Conservation (phyloP, 2,113 vertebrate genomes). For the Gobio gobio region DNA sequence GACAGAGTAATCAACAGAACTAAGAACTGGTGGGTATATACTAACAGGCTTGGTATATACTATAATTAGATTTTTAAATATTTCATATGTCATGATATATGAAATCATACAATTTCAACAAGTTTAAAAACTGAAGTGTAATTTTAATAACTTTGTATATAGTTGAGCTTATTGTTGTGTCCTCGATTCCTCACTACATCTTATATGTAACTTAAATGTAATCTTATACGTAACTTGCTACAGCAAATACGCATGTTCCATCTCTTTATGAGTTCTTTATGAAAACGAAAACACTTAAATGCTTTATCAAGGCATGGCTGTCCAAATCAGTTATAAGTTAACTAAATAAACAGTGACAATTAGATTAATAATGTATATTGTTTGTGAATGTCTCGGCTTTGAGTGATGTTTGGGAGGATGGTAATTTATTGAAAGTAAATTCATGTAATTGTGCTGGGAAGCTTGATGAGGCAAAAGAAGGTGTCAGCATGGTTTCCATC, state of each 20-base stretch:
- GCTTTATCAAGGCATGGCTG: slow-evolving; percentile 81
- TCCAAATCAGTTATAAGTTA: slow-evolving; percentile 81
- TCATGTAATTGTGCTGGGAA: slow-evolving; percentile 89
- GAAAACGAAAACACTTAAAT: slow-evolving; percentile 79
- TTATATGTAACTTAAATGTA: too few relatives aligned
- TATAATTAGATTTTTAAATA: too few relatives aligned
- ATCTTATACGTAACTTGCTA: too few relatives aligned
- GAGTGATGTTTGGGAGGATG: slow-evolving; percentile 98
- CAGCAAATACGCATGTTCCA: slow-evolving; percentile 61
- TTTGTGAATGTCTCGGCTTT: slow-evolving; percentile 92
- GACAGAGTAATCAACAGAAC: too few relatives aligned
- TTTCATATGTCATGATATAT: too few relatives aligned
- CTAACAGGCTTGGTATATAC: too few relatives aligned
- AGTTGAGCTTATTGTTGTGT: not conserved
- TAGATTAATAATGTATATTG: slow-evolving; percentile 98
- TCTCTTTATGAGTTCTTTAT: slow-evolving; percentile 73
- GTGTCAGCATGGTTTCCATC: slow-evolving; percentile 92
- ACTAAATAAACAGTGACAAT: slow-evolving; percentile 85
- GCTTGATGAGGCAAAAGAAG: slow-evolving; percentile 94
- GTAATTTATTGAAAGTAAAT: slow-evolving; percentile 99
- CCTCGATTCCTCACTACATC: not conserved
- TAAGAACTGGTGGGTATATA: too few relatives aligned
- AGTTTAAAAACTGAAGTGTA: not conserved
- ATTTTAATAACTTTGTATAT: not conserved
- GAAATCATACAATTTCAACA: not conserved